These are phyloP conservation scores for Apantesis nais DNA, from an alignment of 2,888 invertebrate species.

Conservation along the genomic window DNA sequence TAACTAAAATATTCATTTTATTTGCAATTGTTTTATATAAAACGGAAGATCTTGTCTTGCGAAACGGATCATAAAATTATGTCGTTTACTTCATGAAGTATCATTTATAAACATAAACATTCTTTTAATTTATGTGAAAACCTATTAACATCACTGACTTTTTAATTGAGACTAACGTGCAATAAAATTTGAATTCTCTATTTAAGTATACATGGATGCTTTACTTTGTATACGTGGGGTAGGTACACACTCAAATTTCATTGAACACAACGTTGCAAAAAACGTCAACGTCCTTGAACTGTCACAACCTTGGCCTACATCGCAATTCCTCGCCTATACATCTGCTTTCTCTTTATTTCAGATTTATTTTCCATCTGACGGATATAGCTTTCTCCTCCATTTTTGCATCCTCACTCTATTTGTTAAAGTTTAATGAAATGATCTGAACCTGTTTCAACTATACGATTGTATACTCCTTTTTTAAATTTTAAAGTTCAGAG, in stretches of 20 bases:
- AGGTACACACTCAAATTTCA: not conserved
- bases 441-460: not conserved
- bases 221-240: not conserved
- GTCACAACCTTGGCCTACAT: slow-evolving; percentile 10
- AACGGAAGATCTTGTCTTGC: slow-evolving; percentile 18
- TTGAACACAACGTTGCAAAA: not conserved
- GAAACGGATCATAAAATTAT: slow-evolving; percentile 26
- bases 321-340: not conserved
- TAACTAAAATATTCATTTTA: slow-evolving; percentile 14
- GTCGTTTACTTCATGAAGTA: slow-evolving; percentile 25
- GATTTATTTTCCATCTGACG: not conserved
- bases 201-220: not conserved
- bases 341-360: slow-evolving; percentile 3
- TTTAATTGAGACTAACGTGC: not conserved
- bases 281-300: slow-evolving; percentile 9
- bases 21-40: slow-evolving; percentile 21
- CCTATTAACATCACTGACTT: not conserved
- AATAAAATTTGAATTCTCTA: not conserved
- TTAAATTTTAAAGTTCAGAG: not conserved
- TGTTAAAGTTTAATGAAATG: not conserved
- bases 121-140: slow-evolving; percentile 6
- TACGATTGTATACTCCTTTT: no score
- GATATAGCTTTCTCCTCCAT: not conserved
- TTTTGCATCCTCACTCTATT: not conserved
- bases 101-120: slow-evolving; percentile 19